phyloP scores from a whole-genome alignment of 2,888 invertebrate species.

The Xiphydria camelus region DNA sequence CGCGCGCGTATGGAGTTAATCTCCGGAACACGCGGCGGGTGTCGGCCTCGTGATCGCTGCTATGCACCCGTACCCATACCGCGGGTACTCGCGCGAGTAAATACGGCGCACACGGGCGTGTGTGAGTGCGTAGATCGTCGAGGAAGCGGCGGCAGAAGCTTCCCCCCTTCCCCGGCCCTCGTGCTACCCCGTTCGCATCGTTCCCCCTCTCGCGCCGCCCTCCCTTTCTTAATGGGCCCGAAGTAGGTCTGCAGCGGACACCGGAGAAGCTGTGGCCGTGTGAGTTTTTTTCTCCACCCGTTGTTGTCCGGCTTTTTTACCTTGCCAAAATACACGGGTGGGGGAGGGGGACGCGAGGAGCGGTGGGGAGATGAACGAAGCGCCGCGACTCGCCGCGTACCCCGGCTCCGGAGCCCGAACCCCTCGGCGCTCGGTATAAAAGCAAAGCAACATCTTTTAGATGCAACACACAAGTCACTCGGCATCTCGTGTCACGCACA shows the following conservation, averaged over 20 bases:
- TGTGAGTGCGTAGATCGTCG: too few relatives aligned
- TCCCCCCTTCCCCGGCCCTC: too few relatives aligned
- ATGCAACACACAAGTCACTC: constrained; percentile 54
- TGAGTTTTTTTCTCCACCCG: constrained; percentile 13
- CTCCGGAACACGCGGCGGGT: too few relatives aligned
- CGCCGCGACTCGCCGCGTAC: constrained; percentile 40
- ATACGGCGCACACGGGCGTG: too few relatives aligned
- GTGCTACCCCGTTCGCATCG: too few relatives aligned
- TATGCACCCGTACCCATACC: too few relatives aligned
- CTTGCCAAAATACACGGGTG: constrained; percentile 17
- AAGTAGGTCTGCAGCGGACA: constrained; percentile 45
- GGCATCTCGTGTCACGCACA: constrained; percentile 35
- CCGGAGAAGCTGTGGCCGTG: constrained; percentile 6
- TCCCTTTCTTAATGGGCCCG: constrained; percentile 39
- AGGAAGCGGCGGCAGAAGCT: too few relatives aligned
- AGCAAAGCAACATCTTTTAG: constrained; percentile 58
- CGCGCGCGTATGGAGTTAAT: too few relatives aligned
- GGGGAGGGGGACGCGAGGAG: constrained; percentile 11
- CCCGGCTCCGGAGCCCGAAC: constrained; percentile 22
- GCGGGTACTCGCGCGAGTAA: too few relatives aligned
- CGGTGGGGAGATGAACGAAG: constrained; percentile 19
- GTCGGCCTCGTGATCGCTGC: too few relatives aligned
- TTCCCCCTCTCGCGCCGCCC: constrained; percentile 9
- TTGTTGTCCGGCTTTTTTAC: constrained; percentile 15
- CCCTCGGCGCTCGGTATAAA: constrained; percentile 51